Base-by-base conservation (phyloP, 2,797 vertebrate species). In the Euthynnus affinis region DNA sequence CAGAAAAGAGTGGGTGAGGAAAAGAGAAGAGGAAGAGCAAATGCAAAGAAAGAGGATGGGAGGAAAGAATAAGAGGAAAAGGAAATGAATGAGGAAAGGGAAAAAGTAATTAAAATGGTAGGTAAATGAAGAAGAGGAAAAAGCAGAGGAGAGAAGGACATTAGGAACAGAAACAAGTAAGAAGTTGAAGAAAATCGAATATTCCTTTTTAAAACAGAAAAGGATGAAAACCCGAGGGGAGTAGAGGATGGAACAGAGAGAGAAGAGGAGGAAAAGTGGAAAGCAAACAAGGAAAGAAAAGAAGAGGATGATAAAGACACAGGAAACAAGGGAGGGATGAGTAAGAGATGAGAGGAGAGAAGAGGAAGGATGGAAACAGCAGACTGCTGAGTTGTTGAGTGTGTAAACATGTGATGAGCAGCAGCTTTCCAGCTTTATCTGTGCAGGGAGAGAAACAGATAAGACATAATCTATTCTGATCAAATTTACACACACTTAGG, bases 351-450 rank as follows among this genome's bases (percentile, higher is more conserved):
- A 5, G 34, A 15, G 7, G n/a, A 15, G 3, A 29, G 29, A 9
- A 14, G 49, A 60, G 49, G 25, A 25, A 13, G 27, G 3, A 34
- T 12, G 12, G 58, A 22, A 55, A 46, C 14, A 51, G 48, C 69
- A 49, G 77, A 37, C 57, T 55, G 53, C 37, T 48, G 74, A 48
- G 60, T 23, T 65, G 82, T 63, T 25, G 63, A 84, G 78, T 52
- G 78, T 82, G 72, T 80, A 68, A 82, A 52, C 25, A n/a, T 77
- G 76, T 81, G 83, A 88, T 89, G 78, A 86, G 74, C 77, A 69
- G 81, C 85, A 85, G 66, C 42, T 51, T 81, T 90, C 84, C 72
- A 52, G 56, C 82, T 76, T 52, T 10, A 88, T 87, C 88, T 80
- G 81, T 79, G 80, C 23, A 27, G 57, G 23, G 66, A 86, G 73